Percentiles rank a stretch among this genome's conserved stretches.
Evolutionary conservation across 2,797 vertebrate species (phyloP).

Genomic region (Coreius guichenoti): DNA sequence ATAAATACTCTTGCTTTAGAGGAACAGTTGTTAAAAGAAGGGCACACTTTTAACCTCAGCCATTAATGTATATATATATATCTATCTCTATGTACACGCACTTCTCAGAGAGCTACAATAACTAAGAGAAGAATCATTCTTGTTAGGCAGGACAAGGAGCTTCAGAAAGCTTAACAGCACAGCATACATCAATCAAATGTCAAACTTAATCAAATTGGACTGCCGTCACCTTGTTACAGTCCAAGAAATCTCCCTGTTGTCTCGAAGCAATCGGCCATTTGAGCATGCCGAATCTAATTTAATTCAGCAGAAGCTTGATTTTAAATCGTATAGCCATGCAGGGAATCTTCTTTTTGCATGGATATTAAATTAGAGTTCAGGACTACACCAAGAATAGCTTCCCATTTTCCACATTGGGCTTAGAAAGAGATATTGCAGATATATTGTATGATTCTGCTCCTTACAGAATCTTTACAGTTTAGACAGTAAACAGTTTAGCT

Average conservation of each 20-base stretch:
- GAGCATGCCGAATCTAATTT: slow-evolving; percentile 43
- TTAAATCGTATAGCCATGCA: slow-evolving; percentile 44
- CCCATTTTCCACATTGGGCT: slow-evolving; percentile 1
- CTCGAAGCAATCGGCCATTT: slow-evolving; percentile 43
- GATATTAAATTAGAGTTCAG: slow-evolving; percentile 48
- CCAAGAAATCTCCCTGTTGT: slow-evolving; percentile 52
- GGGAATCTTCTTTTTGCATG: slow-evolving; percentile 38
- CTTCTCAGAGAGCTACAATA: slow-evolving; percentile 7
- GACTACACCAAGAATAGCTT: slow-evolving; percentile 24
- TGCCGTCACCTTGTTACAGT: slow-evolving; percentile 58
- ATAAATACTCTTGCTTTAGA: background rate
- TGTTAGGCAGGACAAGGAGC: slow-evolving; percentile 49
- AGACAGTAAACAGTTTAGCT: background rate
- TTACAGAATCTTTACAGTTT: no score
- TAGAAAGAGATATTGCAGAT: background rate
- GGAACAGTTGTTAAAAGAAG: background rate
- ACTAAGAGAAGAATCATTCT: slow-evolving; percentile 27
- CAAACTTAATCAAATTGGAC: slow-evolving; percentile 59
- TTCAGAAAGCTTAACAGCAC: slow-evolving; percentile 41
- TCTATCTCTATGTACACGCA: background rate
- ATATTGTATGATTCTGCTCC: background rate
- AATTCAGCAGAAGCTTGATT: slow-evolving; percentile 48
- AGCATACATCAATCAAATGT: slow-evolving; percentile 62
- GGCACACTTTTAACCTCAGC: slow-evolving; percentile 1
- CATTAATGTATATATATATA: background rate